These are phyloP conservation scores for Mimas tiliae DNA, from an alignment of 2,888 invertebrate species.

Conservation along the genomic window DNA sequence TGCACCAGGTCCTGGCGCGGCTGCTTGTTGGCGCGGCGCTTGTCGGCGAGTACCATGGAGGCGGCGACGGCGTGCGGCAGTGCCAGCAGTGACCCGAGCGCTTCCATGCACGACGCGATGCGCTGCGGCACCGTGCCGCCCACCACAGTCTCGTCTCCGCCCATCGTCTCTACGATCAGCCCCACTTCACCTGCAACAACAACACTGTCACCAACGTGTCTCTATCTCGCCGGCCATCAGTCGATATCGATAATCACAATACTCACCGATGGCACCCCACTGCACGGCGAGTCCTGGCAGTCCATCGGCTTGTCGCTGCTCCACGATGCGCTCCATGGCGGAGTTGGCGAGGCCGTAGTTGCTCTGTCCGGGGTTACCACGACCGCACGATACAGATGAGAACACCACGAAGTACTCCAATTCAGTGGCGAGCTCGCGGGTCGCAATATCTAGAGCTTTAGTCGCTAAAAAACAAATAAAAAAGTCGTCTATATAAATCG, in stretches of 20 bases:
- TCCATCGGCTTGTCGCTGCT: constrained; percentile 92
- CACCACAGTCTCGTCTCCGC: constrained; percentile 90
- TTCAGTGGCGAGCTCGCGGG: constrained; percentile 90
- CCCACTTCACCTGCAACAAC: constrained; percentile 91
- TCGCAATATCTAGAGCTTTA: constrained; percentile 91
- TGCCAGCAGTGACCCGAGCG: constrained; percentile 95
- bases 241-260: background rate
- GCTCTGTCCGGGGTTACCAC: constrained; percentile 98
- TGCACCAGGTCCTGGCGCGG: constrained; percentile 86
- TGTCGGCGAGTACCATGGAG: constrained; percentile 95
- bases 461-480: constrained; percentile 80
- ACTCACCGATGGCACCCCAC: constrained; percentile 96
- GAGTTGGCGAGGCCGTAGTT: constrained; percentile 99
- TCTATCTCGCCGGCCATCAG: too few relatives aligned
- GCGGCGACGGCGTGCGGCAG: constrained; percentile 93
- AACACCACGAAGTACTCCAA: constrained; percentile 97
- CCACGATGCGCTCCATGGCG: constrained; percentile 97
- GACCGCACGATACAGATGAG: constrained; percentile 98
- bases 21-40: constrained; percentile 86
- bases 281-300: constrained; percentile 96
- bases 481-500: background rate
- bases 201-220: too few relatives aligned
- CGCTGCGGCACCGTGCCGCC: constrained; percentile 98
- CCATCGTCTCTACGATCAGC: constrained; percentile 94
- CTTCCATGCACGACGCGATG: constrained; percentile 95